phyloP scores from a whole-genome alignment of 2,113 vertebrate species.

The Rhombomys opimus region DNA sequence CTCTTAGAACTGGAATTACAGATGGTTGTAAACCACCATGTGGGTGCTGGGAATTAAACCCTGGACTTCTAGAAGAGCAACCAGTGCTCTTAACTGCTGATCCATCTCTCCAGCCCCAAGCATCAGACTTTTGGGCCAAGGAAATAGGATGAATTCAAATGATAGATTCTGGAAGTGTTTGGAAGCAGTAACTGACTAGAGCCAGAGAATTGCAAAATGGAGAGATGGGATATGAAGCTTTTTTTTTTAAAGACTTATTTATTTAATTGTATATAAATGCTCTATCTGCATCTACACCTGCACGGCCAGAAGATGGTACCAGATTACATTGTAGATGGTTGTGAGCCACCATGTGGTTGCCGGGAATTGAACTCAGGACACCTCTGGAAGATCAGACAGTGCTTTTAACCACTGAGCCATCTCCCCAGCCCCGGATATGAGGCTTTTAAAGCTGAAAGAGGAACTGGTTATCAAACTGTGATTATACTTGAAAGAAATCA shows the following conservation, averaged over 20 bases:
- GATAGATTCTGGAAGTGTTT: background rate
- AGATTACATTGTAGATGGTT: background rate
- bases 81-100: too few species aligned
- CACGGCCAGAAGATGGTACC: too few species aligned
- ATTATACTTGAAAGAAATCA: background rate
- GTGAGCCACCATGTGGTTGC: too few species aligned
- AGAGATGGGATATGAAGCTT: background rate
- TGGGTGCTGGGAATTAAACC: background rate
- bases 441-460: background rate
- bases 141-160: background rate
- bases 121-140: background rate
- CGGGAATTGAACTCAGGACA: too few species aligned
- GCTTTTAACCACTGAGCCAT: too few species aligned
- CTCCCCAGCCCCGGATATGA: too few species aligned
- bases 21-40: background rate
- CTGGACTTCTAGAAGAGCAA: too few species aligned
- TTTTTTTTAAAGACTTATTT: too few species aligned
- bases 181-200: background rate
- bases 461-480: background rate
- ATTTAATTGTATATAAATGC: too few species aligned
- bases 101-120: too few species aligned
- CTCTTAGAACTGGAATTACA: background rate
- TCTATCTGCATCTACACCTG: too few species aligned
- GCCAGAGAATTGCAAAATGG: background rate
- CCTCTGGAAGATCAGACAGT: too few species aligned